Conservation (phyloP, 2,888 invertebrate genomes). For the Cerastis leucographa region DNA sequence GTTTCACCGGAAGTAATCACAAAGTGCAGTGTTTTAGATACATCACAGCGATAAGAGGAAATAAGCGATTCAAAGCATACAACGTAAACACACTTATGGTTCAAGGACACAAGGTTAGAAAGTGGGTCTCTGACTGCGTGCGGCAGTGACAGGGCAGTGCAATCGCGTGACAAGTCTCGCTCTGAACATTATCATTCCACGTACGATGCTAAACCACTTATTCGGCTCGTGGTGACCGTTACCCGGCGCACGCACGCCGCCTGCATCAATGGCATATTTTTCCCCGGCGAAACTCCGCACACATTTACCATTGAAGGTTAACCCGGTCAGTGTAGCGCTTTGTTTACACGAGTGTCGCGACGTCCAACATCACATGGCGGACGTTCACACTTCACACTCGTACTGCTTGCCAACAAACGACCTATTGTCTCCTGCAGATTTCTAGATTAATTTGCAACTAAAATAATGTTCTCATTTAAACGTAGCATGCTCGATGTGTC, state of each 20-base stretch:
- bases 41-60: slow-evolving; percentile 31
- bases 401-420: slow-evolving; percentile 67
- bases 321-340: slow-evolving; percentile 89
- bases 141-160: slow-evolving; percentile 78
- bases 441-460: slow-evolving; percentile 61
- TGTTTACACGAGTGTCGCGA: slow-evolving; percentile 84
- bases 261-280: slow-evolving; percentile 90
- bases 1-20: slow-evolving; percentile 34
- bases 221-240: slow-evolving; percentile 89
- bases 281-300: slow-evolving; percentile 87
- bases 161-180: slow-evolving; percentile 86
- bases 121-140: slow-evolving; percentile 84
- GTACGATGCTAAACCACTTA: slow-evolving; percentile 89
- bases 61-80: slow-evolving; percentile 44
- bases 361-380: slow-evolving; percentile 73
- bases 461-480: slow-evolving; percentile 50
- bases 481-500: slow-evolving; percentile 13
- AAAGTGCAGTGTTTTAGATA: slow-evolving; percentile 8
- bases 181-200: slow-evolving; percentile 88
- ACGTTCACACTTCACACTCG: slow-evolving; percentile 69
- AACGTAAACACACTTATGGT: slow-evolving; percentile 64
- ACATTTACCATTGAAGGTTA: slow-evolving; percentile 90
- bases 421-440: slow-evolving; percentile 63
- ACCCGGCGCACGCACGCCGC: slow-evolving; percentile 87
- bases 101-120: slow-evolving; percentile 86